phyloP scores from a whole-genome alignment of 2,113 vertebrate species.

The Todiramphus saurophagus region DNA sequence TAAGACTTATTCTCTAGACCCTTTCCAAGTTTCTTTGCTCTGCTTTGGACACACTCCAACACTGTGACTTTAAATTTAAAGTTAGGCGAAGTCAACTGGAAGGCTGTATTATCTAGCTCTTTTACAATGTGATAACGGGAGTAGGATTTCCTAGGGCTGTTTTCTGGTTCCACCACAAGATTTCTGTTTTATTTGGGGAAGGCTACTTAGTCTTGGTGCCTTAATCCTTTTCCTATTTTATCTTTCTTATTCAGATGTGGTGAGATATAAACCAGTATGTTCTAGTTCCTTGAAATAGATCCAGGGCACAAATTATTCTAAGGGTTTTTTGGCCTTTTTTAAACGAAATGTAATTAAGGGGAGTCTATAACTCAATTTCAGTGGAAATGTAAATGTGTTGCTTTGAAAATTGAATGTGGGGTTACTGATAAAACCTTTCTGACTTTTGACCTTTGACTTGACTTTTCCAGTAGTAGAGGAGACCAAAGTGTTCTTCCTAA shows the following conservation, averaged over 20 bases:
- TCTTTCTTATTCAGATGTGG: not conserved
- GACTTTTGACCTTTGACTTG: not conserved
- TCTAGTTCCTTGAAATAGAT: not conserved
- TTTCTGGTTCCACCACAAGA: not conserved
- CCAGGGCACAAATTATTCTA: not conserved
- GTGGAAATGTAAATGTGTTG: not conserved
- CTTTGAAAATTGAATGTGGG: not conserved
- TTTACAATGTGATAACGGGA: not conserved
- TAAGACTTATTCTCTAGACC: not conserved
- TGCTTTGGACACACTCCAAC: not conserved
- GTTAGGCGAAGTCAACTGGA: not conserved
- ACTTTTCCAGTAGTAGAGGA: not conserved
- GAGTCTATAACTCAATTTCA: not conserved
- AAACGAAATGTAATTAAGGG: not conserved
- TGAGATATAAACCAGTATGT: not conserved
- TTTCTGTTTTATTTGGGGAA: not conserved
- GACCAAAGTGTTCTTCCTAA: not conserved
- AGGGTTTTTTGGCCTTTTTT: not conserved
- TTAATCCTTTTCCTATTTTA: not conserved
- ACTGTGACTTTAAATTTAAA: not conserved
- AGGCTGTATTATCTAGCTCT: not conserved
- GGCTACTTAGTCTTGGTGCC: not conserved
- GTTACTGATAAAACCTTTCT: not conserved
- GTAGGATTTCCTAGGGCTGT: not conserved
- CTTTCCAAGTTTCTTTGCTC: not conserved